Conservation (phyloP, 1,140 invertebrate species). For the Drosophila lowei region DNA sequence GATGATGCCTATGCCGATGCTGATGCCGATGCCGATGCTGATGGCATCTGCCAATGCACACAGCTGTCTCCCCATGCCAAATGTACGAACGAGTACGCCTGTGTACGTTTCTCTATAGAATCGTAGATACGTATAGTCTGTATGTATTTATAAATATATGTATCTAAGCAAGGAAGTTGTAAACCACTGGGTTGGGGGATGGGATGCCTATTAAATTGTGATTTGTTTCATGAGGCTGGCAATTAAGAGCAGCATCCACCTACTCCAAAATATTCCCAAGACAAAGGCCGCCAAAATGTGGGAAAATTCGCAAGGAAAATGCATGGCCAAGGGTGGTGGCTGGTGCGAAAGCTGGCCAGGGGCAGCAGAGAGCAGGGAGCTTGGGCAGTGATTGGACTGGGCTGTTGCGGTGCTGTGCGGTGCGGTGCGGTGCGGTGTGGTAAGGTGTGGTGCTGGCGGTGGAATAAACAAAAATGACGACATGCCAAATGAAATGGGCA, state of each 20-base stretch:
- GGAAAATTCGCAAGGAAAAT: conserved; percentile 15
- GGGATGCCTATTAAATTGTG: conserved; percentile 64
- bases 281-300: conserved; percentile 55
- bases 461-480: conserved; percentile 76
- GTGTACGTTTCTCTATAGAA: conserved; percentile 13
- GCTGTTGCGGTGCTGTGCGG: too few species aligned
- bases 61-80: conserved; percentile 75
- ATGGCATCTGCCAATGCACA: conserved; percentile 70
- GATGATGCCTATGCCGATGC: conserved; percentile 16
- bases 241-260: conserved; percentile 16
- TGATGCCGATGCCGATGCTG: conserved; percentile 44
- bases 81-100: neutral
- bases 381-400: too few species aligned
- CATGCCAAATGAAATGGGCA: conserved; percentile 52
- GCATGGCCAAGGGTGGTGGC: conserved; percentile 24
- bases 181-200: conserved; percentile 38
- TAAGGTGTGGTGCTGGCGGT: neutral
- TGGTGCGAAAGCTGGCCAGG: neutral
- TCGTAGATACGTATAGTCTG: conserved; percentile 1
- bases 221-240: conserved; percentile 57
- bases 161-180: conserved; percentile 69
- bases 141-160: conserved; percentile 36
- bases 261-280: conserved; percentile 17
- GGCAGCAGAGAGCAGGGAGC: conserved; percentile 5
- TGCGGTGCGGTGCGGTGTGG: too few species aligned